Base-by-base conservation (phyloP, 2,113 vertebrate genomes). In the Periophthalmus modestus region DNA sequence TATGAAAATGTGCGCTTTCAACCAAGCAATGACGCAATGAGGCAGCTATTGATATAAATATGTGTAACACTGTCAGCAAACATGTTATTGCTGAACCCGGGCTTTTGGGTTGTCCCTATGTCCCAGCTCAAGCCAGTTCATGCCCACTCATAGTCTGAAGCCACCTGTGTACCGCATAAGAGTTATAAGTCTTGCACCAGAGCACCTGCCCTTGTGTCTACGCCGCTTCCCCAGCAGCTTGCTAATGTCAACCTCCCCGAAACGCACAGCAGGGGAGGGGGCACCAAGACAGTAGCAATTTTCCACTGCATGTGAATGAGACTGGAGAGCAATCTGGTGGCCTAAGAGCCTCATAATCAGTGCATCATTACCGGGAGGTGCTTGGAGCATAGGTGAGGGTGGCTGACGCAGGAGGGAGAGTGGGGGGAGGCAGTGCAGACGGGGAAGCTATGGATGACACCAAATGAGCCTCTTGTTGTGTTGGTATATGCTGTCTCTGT, bases 261-360 rank as follows among this genome's bases (percentile, higher is more conserved):
- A 85, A 78, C 1, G 36, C 82, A 69, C 88, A 87, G 89, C 70
- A 23, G 88, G 87, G 77, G 71, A 82, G 81, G 88, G 74, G 79
- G 57, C 74, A 72, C 73, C 82, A 86, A 88, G 89, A 88, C 85
- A 84, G 83, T 78, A 80, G 84, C 89, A 91, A 92, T 93, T 92
- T 93, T 86, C 91, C 83, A 84, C 89, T 87, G 88, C 89, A 92
- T 90, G 87, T 69, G 90, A 90, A 90, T 88, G 87, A 86, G 88
- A 81, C 84, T 86, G 79, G 84, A 91, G 89, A 90, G 92, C 89
- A 92, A 88, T 90, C 88, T 85, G 82, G 82, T 76, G 86, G 87
- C 83, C 89, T 89, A 81, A 89, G 90, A 92, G 91, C 81, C 89
- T 92, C 84, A 88, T 93, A 89, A 93, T 92, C 91, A 88, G 91